Evolutionary conservation across 2,888 invertebrate genomes (phyloP), one percentile per base, ranked within the genome.

Genomic region (Cyclophora albipunctata): DNA sequence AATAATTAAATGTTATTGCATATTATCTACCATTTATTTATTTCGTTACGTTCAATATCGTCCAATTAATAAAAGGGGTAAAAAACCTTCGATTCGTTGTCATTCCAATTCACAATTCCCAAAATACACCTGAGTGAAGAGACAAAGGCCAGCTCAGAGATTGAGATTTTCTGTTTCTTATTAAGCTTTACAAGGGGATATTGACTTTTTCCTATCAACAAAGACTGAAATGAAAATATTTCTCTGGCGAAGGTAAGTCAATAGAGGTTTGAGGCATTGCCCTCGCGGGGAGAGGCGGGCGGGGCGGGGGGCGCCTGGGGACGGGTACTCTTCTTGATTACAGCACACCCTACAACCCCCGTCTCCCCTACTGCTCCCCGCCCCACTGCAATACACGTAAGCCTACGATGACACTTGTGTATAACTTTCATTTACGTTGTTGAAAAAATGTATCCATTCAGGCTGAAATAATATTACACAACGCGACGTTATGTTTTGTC

Each of bases 301-400:
- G 48, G 52, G 51, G 51, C 41, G 50, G 72, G 67, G 64, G 62
- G 75, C 73, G 81, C 78, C 84, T 77, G 65, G 86, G 88, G 88
- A 86, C 85, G 81, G 78, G 82, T 88, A 89, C 89, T 89, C 88
- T 87, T 84, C 88, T 89, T 89, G 89, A 89, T 89, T 89, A 89
- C 87, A 78, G 80, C 75, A 73, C 78, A 66, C 78, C 79, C 77
- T 74, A 69, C 64, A 57, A 60, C 62, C 71, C 63, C 71, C 59
- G 59, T 63, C 59, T 53, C 62, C 67, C 69, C 66, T 63, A 66
- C 65, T 64, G 62, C 64, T 62, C 69, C 72, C 66, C 73, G 63
- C 72, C 77, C 73, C 67, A 64, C 69, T 75, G 75, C 72, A 73
- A 69, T 72, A 75, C 78, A 75, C 67, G 69, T 77, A 82, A 77